Evolutionary conservation across 2,888 invertebrate species (phyloP).

Genomic region (Pheosia gnoma): DNA sequence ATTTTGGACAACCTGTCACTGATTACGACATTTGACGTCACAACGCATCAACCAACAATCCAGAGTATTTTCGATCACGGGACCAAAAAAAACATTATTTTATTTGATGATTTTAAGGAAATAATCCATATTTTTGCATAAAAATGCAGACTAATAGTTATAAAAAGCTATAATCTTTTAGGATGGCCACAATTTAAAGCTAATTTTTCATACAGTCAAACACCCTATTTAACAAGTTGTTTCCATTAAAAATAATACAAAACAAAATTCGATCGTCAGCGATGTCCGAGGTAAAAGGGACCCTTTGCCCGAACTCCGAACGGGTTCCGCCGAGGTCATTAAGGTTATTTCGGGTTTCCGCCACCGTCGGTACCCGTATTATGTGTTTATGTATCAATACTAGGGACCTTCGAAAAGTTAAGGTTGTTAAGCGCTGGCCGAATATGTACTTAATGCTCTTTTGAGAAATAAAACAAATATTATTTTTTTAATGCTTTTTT

Average conservation of each 20-base stretch:
- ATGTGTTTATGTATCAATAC: neutral
- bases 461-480: neutral
- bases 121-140: too few species aligned
- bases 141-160: too few species aligned
- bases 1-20: too few species aligned
- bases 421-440: neutral
- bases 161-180: too few species aligned
- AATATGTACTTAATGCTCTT: neutral
- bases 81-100: too few species aligned
- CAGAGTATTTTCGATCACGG: too few species aligned
- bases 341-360: conserved; percentile 48
- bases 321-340: conserved; percentile 54
- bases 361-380: conserved; percentile 12
- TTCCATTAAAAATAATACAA: neutral
- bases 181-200: too few species aligned
- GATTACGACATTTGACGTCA: too few species aligned
- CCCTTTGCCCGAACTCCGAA: conserved; percentile 31
- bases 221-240: neutral
- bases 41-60: too few species aligned
- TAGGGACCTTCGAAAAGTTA: neutral
- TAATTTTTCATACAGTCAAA: too few species aligned
- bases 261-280: conserved; percentile 6
- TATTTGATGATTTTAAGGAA: too few species aligned
- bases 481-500: too few species aligned
- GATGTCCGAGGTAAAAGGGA: conserved; percentile 29